phyloP scores from a whole-genome alignment of 1,140 invertebrate species.

The Tribolium castaneum region DNA sequence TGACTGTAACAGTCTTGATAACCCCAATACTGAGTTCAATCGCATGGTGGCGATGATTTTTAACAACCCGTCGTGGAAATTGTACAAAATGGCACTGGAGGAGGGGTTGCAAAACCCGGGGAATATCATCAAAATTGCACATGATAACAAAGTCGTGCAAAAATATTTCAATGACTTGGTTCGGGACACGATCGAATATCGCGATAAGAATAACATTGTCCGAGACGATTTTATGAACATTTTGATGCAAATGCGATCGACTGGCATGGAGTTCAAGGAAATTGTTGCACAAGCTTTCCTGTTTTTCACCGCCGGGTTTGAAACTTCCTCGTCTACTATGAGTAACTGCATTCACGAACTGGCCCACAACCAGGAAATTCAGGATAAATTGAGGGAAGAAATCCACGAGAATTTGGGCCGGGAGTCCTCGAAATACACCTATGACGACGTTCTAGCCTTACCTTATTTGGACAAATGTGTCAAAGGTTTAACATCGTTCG shows the following conservation, averaged over 20 bases:
- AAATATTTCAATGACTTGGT: constrained; percentile 64
- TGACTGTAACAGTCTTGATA: constrained; percentile 63
- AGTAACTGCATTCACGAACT: constrained; percentile 69
- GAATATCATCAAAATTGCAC: constrained; percentile 20
- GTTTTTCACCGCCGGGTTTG: constrained; percentile 71
- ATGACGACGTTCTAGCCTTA: constrained; percentile 69
- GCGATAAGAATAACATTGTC: constrained; percentile 62
- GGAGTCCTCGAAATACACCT: constrained; percentile 66
- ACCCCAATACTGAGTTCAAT: constrained; percentile 62
- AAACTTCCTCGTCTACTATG: constrained; percentile 72
- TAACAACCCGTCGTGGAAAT: constrained; percentile 21
- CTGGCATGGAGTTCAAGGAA: constrained; percentile 20
- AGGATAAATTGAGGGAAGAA: constrained; percentile 70
- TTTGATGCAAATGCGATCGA: constrained; percentile 55
- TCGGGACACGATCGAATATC: constrained; percentile 62
- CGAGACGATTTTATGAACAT: constrained; percentile 67
- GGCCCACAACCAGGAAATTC: constrained; percentile 70
- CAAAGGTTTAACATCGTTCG: constrained; percentile 57
- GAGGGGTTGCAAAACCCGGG: constrained; percentile 22
- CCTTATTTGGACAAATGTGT: constrained; percentile 69
- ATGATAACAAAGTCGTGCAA: constrained; percentile 51
- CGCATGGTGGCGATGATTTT: constrained; percentile 28
- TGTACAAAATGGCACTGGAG: constrained; percentile 55
- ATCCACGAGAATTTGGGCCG: constrained; percentile 64
- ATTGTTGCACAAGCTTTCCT: constrained; percentile 61